Evolutionary conservation across 2,888 invertebrate species (phyloP).

Genomic region (Rapana venosa): DNA sequence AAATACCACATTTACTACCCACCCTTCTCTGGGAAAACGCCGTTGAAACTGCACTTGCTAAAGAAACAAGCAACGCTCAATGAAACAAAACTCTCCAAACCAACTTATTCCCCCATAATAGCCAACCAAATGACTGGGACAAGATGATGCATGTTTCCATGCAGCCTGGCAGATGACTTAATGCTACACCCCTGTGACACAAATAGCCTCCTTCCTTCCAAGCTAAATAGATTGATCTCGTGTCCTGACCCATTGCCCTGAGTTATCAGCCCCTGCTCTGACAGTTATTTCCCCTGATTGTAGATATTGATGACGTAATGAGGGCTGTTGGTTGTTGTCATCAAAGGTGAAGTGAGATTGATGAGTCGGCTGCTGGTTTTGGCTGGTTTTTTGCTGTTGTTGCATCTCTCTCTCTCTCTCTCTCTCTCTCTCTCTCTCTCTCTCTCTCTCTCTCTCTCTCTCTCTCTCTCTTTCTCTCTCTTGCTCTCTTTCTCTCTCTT

Average conservation of each 20-base stretch:
- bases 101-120: no score
- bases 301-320: constrained; percentile 1
- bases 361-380: background rate
- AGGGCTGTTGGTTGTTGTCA: background rate
- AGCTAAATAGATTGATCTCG: background rate
- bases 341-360: background rate
- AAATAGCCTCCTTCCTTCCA: no score
- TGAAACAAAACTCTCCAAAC: no score
- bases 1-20: no score
- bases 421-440: background rate
- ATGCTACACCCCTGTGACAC: no score
- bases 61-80: no score
- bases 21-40: no score
- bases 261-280: background rate
- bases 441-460: background rate
- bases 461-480: background rate
- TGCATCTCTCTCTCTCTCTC: background rate
- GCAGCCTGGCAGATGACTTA: no score
- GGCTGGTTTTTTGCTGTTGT: background rate
- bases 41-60: no score
- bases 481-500: background rate
- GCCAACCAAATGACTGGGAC: no score
- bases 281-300: constrained; percentile 18
- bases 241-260: background rate
- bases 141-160: no score